phyloP scores from a whole-genome alignment of 2,113 vertebrate genomes.

The Neolamprologus sp. region DNA sequence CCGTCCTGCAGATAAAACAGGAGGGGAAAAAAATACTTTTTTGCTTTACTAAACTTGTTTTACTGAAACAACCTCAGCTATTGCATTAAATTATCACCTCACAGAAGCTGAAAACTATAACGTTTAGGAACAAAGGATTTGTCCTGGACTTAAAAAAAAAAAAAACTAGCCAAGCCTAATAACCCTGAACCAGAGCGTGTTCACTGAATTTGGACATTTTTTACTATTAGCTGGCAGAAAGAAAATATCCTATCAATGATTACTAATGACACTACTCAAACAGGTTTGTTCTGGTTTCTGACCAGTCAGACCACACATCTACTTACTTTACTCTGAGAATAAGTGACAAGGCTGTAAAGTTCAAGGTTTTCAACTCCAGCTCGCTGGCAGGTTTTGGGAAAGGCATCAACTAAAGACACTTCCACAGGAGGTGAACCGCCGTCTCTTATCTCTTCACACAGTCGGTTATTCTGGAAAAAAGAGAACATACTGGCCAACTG shows the following conservation, averaged over 20 bases:
- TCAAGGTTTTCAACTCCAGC: neutral
- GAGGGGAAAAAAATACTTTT: neutral
- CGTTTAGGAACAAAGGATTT: neutral
- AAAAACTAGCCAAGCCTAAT: neutral
- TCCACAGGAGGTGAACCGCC: neutral
- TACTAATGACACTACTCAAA: neutral
- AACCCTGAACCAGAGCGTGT: neutral
- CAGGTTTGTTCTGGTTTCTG: neutral
- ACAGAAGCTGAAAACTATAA: neutral
- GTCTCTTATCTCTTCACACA: neutral
- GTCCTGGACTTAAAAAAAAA: rapidly evolving
- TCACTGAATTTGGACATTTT: neutral
- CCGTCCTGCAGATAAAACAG: rapidly evolving
- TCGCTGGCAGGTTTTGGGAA: neutral
- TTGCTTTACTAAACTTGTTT: neutral
- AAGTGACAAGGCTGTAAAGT: neutral
- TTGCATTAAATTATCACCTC: rapidly evolving
- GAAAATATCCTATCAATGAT: neutral
- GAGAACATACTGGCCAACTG: neutral
- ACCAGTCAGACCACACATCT: rapidly evolving
- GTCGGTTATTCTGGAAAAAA: neutral
- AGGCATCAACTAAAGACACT: neutral
- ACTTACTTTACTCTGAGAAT: neutral
- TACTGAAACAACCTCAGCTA: neutral
- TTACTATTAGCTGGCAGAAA: neutral